Base-by-base conservation (phyloP, 2,888 invertebrate species). In the Lucinisca nassula region DNA sequence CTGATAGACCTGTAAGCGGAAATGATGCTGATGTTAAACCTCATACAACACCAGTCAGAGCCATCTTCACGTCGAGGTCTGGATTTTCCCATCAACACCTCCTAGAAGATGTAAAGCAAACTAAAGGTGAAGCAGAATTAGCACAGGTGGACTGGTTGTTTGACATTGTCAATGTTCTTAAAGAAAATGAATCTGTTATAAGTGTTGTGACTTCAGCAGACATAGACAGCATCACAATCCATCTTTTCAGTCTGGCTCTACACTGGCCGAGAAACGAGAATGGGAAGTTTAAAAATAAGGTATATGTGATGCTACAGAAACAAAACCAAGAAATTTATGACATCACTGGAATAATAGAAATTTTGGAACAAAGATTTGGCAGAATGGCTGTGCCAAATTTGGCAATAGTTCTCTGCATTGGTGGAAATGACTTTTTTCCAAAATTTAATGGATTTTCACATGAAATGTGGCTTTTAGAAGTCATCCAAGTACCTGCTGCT, bases 121-220 rank as follows among this genome's bases (percentile, higher is more conserved):
- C 76, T 21, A 84, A 84, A 45, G 79, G 84, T 27, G 84, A 84
- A 72, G 84, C 80, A 8, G 80, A 84, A 51, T 49, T 80, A n/a
- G 61, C 84, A 30, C 76, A 80, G 27, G 77, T 80, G 12, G 84
- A 80, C 73, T 84, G 84, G 84, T 67, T 80, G 6, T 4, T 3
- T 14, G 55, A n/a, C 0, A 45, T 73, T 1, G 27, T 1, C 8
- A 14, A 27, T 14, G 40, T 75, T 1, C 12, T 79, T 12, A 2
- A n/a, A 21, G 27, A 24, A 4, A 27, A 30, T 51, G 76, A 80
- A n/a, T 24, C 30, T 10, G 24, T 73, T 51, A 38, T 83, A 14
- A 67, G 61, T 32, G 37, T 79, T 14, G 79, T 83, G 14, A 86
- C 86, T n/a, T 87, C 84, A 40, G 81, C 77, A 17, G 84, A 87